Base-by-base conservation (phyloP, 1,140 invertebrate genomes). In the Cecropterus lyciades region DNA sequence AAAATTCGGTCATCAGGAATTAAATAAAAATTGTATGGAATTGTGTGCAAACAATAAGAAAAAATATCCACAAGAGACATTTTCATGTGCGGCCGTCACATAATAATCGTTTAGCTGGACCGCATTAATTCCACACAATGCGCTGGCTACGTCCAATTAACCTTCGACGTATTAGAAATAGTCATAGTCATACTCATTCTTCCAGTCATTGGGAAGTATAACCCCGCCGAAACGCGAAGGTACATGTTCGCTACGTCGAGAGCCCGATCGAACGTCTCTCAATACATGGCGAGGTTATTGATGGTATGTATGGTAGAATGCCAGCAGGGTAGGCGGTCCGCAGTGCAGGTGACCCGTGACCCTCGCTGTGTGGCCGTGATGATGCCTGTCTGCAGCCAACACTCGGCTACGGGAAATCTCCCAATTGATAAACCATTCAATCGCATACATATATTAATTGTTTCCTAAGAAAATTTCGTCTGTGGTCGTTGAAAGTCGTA, bases 101-200 rank as follows among this genome's bases (percentile, higher is more conserved):
- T 75, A 73, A 77, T 75, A 73, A 71, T 66, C 67, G 75, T 72
- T 70, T 67, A 69, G 75, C 66, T 65, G 65, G 63, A 65, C 46
- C 65, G 73, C 73, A 75, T 84, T 82, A 83, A 86, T 86, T 82
- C 80, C 79, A 80, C 76, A 85, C 81, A 87, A 87, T 85, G 81
- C 80, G 69, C 74, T 79, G 81, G 72, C 73, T 78, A 79, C 80
- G 78, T 89, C 83, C 86, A 89, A 89, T 89, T 89, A 89, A 89
- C 86, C 86, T 89, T 83, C 77, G 72, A 77, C 73, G 81, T 83
- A 82, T 80, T 81, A 81, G 74, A 87, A 83, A 84, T 87, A 72
- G 75, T 79, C 82, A 74, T 57, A 85, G 84, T 86, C 85, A 84
- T 85, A 70, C 52, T 70, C 73, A 80, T 85, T 80, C 78, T 72